Evolutionary conservation across 35 echinoderm and acorn worm genomes (phyloP).

Genomic region (Anneissia japonica): DNA sequence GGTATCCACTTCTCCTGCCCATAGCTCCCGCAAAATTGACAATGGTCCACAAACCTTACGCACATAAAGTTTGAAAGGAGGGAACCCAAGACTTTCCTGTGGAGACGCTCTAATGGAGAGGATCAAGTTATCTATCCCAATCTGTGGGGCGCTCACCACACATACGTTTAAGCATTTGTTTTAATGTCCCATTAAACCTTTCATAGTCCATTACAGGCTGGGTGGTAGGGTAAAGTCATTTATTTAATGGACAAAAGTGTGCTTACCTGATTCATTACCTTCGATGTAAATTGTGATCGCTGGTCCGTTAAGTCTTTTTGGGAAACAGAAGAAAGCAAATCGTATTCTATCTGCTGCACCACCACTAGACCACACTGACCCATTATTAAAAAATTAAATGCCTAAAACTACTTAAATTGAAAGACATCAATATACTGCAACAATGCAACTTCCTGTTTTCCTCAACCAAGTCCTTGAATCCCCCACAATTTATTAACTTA

Average conservation of each 20-base stretch:
- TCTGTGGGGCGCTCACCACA: conserved; percentile 42
- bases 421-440: too few relatives aligned
- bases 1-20: conserved; percentile 26
- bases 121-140: conserved; percentile 50
- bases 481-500: too few relatives aligned
- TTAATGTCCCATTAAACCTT: conserved; percentile 59
- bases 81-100: conserved; percentile 40
- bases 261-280: conserved; percentile 48
- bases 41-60: conserved; percentile 46
- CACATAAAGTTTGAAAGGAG: conserved; percentile 58
- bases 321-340: too few relatives aligned
- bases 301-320: conserved; percentile 32
- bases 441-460: too few relatives aligned
- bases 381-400: too few relatives aligned
- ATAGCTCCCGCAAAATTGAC: conserved; percentile 55
- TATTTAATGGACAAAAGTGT: conserved; percentile 44
- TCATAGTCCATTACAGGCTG: conserved; percentile 61
- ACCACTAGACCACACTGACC: too few relatives aligned
- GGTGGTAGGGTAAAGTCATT: conserved; percentile 59
- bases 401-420: too few relatives aligned
- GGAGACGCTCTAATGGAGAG: conserved; percentile 37
- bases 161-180: conserved; percentile 45
- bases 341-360: too few relatives aligned
- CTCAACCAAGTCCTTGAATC: too few relatives aligned
- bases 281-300: conserved; percentile 48